These are phyloP conservation scores for Pelecanus crispus DNA, from an alignment of 2,113 vertebrate genomes.

Conservation along the genomic window DNA sequence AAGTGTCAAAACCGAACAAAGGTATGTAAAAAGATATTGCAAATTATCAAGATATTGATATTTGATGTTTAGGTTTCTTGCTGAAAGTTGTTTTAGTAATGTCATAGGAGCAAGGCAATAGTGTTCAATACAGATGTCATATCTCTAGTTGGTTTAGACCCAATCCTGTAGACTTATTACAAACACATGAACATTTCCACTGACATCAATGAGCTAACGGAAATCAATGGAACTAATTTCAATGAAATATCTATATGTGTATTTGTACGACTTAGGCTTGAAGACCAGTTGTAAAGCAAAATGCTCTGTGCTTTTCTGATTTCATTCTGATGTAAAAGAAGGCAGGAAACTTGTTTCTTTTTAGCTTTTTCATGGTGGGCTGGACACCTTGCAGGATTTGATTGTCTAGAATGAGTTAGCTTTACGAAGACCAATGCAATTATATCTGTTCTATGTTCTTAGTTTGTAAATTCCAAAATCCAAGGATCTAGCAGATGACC, in stretches of 20 bases:
- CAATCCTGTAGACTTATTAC: background rate
- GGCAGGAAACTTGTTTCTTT: background rate
- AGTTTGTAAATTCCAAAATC: background rate
- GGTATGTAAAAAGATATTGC: background rate
- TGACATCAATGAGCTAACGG: background rate
- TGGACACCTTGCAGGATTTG: background rate
- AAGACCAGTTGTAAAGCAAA: background rate
- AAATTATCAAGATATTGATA: background rate
- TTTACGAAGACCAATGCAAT: background rate
- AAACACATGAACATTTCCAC: background rate
- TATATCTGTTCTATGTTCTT: background rate
- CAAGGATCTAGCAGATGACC: background rate
- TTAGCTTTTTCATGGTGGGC: background rate
- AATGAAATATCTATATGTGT: background rate
- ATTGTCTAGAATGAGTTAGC: background rate
- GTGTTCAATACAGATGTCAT: background rate
- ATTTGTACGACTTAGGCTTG: background rate
- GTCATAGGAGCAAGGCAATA: background rate
- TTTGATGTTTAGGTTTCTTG: background rate
- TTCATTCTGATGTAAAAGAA: background rate
- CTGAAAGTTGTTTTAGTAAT: background rate
- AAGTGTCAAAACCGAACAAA: background rate
- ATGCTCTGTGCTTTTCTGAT: background rate
- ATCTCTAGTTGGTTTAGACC: background rate
- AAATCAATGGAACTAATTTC: background rate